Base-by-base conservation (phyloP, 2,888 invertebrate species). In the Ganaspis brasiliensis region DNA sequence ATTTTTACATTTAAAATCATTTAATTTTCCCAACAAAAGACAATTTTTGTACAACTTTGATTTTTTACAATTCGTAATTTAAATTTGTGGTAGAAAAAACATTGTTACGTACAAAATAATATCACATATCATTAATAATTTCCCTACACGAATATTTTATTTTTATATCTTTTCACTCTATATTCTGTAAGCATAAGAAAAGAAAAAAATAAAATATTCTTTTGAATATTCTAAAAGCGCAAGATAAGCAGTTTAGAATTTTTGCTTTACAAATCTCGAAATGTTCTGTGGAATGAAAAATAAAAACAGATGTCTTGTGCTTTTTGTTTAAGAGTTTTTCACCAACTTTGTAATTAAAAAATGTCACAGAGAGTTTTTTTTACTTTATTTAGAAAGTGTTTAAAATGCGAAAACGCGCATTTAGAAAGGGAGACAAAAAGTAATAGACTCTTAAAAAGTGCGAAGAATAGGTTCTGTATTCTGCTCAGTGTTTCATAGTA, bases 321-420 rank as follows among this genome's bases (percentile, higher is more conserved):
- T 52, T 52, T 52, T 52, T 52, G 9, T 16, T 16, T 16, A 52
- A 19, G 16, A 16, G 19, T n/a, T 5, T 19, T 16, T 19, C 19
- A 14, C 10, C 10, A 10, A 31, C 5, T 61, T 37, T 1, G 37
- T 6, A 57, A n/a, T 63, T 21, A 21, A 21, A 63, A 63, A 61
- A 37, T 26, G 14, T 12, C 5, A 16, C 61, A 37, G 21, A 14
- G 37, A 10, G 1, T 21, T 35, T 63, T 35, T 63, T 63, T 40
- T 19, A 8, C 21, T 63, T 63, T 63, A 37, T 63, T 35, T 14
- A 40, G 37, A 40, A 63, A 40, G 63, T 12, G 63, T 40, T 14
- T 63, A 40, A 40, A 40, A 14, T 63, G 16, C 14, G 19, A 14
- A 61, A 61, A 61, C 1, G 37, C 61, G 16, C 19, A 5, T 61